Conservation (phyloP, 2,888 invertebrate species). For the Oligia latruncula region DNA sequence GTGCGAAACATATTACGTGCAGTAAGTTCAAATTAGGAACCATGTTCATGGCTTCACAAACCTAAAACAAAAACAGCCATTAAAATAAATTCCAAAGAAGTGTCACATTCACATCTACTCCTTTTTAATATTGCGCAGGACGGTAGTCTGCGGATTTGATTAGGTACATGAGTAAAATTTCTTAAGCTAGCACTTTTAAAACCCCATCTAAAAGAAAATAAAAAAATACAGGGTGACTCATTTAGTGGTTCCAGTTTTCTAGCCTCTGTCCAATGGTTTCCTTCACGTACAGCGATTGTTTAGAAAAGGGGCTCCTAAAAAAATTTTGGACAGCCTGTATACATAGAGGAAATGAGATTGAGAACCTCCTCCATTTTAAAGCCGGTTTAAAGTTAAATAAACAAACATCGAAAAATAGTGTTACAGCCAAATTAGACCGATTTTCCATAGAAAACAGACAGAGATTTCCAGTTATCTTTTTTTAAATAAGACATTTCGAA, state of each 20-base stretch:
- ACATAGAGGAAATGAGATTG: neutral
- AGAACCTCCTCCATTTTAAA: neutral
- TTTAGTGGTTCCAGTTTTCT: neutral
- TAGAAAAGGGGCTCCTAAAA: neutral
- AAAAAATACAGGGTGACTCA: neutral
- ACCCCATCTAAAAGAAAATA: slow-evolving; percentile 4
- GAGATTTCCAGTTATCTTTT: too few species aligned
- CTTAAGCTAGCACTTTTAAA: neutral
- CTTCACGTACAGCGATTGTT: too few species aligned
- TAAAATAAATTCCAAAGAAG: slow-evolving; percentile 27
- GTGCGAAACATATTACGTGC: slow-evolving; percentile 65
- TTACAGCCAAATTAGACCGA: too few species aligned
- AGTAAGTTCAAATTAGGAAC: slow-evolving; percentile 69
- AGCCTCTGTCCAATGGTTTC: neutral
- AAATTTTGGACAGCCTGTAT: neutral
- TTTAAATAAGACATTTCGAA: too few species aligned
- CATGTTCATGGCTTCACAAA: slow-evolving; percentile 68
- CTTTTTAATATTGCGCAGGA: slow-evolving; percentile 6
- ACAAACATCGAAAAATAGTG: neutral
- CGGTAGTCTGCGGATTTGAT: slow-evolving; percentile 18
- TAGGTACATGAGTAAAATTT: slow-evolving; percentile 2
- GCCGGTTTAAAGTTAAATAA: neutral
- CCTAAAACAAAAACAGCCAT: slow-evolving; percentile 58
- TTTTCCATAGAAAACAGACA: too few species aligned
- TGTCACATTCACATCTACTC: neutral